Evolutionary conservation across 2,113 vertebrate species (phyloP), one percentile per base, ranked within the genome.

Genomic region (Panthera tigris): DNA sequence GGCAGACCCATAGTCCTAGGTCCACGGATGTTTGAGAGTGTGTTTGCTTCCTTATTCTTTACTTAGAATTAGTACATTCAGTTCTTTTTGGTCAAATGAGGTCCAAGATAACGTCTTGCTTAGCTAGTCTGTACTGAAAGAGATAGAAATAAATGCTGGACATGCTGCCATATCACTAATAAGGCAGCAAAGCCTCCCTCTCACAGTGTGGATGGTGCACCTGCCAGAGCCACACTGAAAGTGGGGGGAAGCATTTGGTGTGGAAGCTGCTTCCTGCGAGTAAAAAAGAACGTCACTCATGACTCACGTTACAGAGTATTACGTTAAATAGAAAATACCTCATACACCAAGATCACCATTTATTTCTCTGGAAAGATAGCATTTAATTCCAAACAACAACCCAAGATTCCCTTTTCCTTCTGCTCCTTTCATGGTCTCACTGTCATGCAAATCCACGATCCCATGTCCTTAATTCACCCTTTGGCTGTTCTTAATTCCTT

Each of bases 11-110:
- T 5, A 86, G 78, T 78, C 41, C 2, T 4, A 89, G 76, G n/a
- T 66, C 39, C 50, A 10, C 50, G 86, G 52, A 33, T 41, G 50
- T 79, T 78, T 76, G 63, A 95, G 50, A 89, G 71, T 31, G 39
- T 86, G 95, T 96, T 89, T 92, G 52, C 93, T 91, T 91, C 86
- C 33, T 89, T 92, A 39, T 79, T 85, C n/a, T 92, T 78, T 33
- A 27, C 41, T 61, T 90, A 19, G 63, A 79, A 50, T 68, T 66
- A 68, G 84, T 73, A 57, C 16, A 19, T 80, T 90, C 31, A 27
- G 63, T 83, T 74, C 50, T 65, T 87, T 92, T 21, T 71, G 78
- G 73, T 69, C 88, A 84, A 11, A 76, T 29, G 50, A 74, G 33
- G 41, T n/a, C 57, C 21, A 1, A 68, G 79, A 50, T 41, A 81